These are phyloP conservation scores for Phortica variegata DNA, from an alignment of 1,140 invertebrate species.

Conservation along the genomic window DNA sequence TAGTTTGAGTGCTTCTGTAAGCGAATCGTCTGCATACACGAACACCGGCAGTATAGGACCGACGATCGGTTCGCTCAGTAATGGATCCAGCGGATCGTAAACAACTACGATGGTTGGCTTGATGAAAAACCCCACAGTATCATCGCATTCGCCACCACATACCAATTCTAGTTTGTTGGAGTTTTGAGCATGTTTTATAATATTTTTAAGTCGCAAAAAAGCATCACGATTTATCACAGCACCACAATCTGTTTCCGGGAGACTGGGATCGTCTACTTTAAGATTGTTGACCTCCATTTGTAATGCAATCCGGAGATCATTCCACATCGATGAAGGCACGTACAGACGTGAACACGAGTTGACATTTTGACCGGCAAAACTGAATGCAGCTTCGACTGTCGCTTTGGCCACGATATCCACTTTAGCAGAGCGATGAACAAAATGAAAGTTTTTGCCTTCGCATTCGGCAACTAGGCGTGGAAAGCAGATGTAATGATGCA, in stretches of 20 bases:
- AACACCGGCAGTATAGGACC: conserved; percentile 90
- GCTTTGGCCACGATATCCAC: conserved; percentile 71
- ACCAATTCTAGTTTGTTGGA: conserved; percentile 76
- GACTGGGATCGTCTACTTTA: conserved; percentile 80
- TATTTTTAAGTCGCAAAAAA: conserved; percentile 81
- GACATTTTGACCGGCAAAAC: conserved; percentile 95
- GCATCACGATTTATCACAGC: conserved; percentile 93
- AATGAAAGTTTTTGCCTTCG: conserved; percentile 98
- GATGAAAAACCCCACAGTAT: conserved; percentile 87
- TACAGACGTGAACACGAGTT: conserved; percentile 95
- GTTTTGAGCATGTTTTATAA: conserved; percentile 85
- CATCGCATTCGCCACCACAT: conserved; percentile 84
- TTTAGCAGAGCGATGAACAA: conserved; percentile 90
- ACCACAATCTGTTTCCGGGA: conserved; percentile 79
- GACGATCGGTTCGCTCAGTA: conserved; percentile 96
- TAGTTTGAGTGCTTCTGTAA: conserved; percentile 58
- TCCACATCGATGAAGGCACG: conserved; percentile 87
- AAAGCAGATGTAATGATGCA: conserved; percentile 82
- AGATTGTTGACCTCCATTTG: conserved; percentile 58
- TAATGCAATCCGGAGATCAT: conserved; percentile 32
- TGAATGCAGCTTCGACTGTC: conserved; percentile 89
- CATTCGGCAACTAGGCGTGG: conserved; percentile 93
- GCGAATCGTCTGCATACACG: conserved; percentile 77
- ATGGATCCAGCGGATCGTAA: conserved; percentile 79
- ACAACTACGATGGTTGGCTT: conserved; percentile 91